These are phyloP conservation scores for Tridacna gigas DNA, from an alignment of 2,888 invertebrate genomes.

Conservation along the genomic window DNA sequence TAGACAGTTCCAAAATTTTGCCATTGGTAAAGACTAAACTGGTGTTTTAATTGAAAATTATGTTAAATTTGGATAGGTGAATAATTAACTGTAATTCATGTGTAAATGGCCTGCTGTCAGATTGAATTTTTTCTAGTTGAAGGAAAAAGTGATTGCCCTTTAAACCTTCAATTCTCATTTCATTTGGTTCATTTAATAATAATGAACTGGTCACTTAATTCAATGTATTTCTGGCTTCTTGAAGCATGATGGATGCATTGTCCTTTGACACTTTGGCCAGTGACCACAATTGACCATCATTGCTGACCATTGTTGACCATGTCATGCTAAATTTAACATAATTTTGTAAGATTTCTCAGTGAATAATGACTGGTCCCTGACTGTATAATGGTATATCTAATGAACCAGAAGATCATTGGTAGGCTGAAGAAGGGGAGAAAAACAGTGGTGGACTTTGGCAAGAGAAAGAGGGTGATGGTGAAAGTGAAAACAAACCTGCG, in stretches of 20 bases:
- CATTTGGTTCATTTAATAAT: slow-evolving; percentile 53
- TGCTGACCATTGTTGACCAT: slow-evolving; percentile 51
- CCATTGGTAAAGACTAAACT: too few relatives aligned
- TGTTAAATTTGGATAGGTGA: background rate
- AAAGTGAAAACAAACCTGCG: slow-evolving; percentile 25
- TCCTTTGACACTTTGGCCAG: slow-evolving; percentile 50
- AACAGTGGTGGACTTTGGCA: background rate
- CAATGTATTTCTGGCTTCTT: slow-evolving; percentile 56
- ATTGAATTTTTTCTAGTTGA: slow-evolving; percentile 12
- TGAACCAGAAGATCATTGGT: slow-evolving; percentile 8
- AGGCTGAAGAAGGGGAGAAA: background rate
- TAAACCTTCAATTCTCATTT: slow-evolving; percentile 17
- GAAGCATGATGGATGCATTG: slow-evolving; percentile 51
- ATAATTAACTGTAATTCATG: slow-evolving; percentile 17
- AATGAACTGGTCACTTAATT: slow-evolving; percentile 66
- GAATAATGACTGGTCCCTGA: slow-evolving; percentile 24
- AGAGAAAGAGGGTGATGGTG: background rate
- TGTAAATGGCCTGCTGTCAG: slow-evolving; percentile 10
- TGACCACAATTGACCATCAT: slow-evolving; percentile 50
- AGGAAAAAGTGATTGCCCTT: slow-evolving; percentile 14
- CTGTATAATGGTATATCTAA: slow-evolving; percentile 17
- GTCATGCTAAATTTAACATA: slow-evolving; percentile 61
- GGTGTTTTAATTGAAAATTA: too few relatives aligned
- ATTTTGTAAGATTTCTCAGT: slow-evolving; percentile 27
- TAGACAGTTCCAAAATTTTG: too few relatives aligned